Conservation (phyloP, 2,113 vertebrate genomes). For the Caranx ignobilis region DNA sequence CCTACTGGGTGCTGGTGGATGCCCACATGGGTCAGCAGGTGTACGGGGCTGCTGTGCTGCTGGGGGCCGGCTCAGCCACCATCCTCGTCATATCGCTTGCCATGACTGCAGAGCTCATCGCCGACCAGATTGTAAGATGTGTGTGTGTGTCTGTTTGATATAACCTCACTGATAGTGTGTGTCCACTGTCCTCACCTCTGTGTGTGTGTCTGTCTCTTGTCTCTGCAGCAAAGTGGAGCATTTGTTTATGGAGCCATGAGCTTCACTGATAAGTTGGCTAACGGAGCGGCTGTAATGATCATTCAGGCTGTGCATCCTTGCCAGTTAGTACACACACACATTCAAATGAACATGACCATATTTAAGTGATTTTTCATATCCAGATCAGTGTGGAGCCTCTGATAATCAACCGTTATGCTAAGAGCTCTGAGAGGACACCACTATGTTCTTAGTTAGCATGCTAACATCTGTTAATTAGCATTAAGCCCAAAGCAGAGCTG, state of each 20-base stretch:
- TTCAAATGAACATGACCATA: neutral
- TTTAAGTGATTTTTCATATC: no score
- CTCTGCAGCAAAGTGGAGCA: slow-evolving; percentile 89
- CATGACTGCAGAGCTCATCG: slow-evolving; percentile 96
- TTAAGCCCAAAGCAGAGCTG: no score
- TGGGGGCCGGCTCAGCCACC: slow-evolving; percentile 90
- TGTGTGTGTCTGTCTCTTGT: neutral
- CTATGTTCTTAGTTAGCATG: no score
- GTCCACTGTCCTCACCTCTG: neutral
- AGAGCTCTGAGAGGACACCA: no score
- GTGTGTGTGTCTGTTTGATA: neutral
- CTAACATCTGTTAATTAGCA: no score
- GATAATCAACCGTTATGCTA: no score
- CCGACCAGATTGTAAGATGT: slow-evolving; percentile 88
- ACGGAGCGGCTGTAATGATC: slow-evolving; percentile 90
- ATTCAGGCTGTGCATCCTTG: slow-evolving; percentile 93
- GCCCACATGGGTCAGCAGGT: slow-evolving; percentile 80
- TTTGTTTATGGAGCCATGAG: slow-evolving; percentile 98
- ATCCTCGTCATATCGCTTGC: slow-evolving; percentile 94
- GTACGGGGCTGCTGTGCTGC: slow-evolving; percentile 86
- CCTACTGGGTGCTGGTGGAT: slow-evolving; percentile 90
- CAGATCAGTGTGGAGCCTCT: no score
- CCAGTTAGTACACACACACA: slow-evolving; percentile 84
- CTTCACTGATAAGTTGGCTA: slow-evolving; percentile 95
- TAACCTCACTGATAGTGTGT: neutral